Percentiles rank a stretch among this genome's conserved stretches.
phyloP scores from a whole-genome alignment of 2,888 invertebrate species.

The Cryptus viduatorius region DNA sequence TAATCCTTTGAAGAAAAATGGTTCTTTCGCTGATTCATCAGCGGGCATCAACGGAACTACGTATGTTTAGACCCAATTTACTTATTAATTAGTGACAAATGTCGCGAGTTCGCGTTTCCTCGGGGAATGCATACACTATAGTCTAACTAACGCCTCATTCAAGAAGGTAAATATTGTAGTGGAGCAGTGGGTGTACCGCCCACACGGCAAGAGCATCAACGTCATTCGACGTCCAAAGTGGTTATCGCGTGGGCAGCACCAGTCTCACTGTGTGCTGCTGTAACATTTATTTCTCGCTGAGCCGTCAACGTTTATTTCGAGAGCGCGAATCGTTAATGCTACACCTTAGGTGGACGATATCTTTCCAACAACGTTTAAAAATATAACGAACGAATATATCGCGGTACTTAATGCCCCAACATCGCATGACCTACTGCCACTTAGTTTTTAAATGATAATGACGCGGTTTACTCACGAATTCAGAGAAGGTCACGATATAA shows the following conservation, averaged over 20 bases:
- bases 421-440: not conserved
- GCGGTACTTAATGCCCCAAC: not conserved
- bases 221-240: slow-evolving; percentile 29
- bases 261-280: not conserved
- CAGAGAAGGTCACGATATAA: too few species aligned
- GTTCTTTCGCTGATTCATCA: not conserved
- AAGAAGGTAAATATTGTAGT: slow-evolving; percentile 12
- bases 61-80: not conserved
- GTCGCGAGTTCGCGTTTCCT: not conserved
- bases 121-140: not conserved
- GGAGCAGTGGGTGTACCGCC: not conserved
- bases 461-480: too few species aligned
- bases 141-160: not conserved
- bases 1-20: not conserved
- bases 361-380: not conserved
- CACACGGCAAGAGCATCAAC: slow-evolving; percentile 11
- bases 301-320: slow-evolving; percentile 1
- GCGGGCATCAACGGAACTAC: not conserved
- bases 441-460: too few species aligned
- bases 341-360: not conserved
- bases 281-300: not conserved
- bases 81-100: slow-evolving; percentile 1
- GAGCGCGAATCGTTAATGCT: not conserved
- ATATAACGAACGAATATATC: not conserved
- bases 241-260: slow-evolving; percentile 33